phyloP scores from a whole-genome alignment of 2,888 invertebrate species.

The Nasonia oneida region DNA sequence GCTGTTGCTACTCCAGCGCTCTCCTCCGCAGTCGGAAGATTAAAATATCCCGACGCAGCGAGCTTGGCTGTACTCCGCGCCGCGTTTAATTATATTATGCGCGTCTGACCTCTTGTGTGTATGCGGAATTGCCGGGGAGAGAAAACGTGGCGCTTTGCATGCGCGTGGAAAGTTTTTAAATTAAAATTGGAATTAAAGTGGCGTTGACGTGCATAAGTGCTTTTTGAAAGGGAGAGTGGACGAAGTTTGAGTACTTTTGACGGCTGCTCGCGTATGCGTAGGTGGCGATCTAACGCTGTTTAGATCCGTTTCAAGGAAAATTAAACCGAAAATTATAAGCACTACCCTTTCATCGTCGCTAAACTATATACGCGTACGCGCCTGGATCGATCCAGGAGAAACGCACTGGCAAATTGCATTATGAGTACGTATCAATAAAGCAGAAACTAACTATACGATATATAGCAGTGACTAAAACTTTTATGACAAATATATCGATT shows the following conservation, averaged over 20 bases:
- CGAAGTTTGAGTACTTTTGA: neutral
- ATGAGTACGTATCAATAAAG: neutral
- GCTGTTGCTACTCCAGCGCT: too few species aligned
- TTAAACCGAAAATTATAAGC: too few species aligned
- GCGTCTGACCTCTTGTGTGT: neutral
- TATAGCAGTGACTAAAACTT: neutral
- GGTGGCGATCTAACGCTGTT: too few species aligned
- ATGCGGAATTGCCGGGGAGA: neutral
- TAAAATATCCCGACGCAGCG: neutral
- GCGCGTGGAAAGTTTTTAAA: too few species aligned
- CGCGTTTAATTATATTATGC: neutral
- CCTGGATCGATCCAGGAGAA: too few species aligned
- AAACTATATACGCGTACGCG: too few species aligned
- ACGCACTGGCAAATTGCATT: neutral
- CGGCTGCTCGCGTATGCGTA: too few species aligned
- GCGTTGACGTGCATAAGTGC: neutral
- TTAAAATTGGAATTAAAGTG: neutral
- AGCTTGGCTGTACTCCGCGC: neutral
- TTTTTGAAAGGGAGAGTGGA: neutral
- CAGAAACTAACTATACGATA: neutral
- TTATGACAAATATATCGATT: slow-evolving; percentile 21
- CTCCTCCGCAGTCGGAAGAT: neutral
- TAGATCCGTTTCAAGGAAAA: too few species aligned
- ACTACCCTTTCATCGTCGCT: too few species aligned
- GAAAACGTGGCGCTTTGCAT: neutral